phyloP scores from a whole-genome alignment of 2,113 vertebrate species.

The Coreoperca whiteheadi region DNA sequence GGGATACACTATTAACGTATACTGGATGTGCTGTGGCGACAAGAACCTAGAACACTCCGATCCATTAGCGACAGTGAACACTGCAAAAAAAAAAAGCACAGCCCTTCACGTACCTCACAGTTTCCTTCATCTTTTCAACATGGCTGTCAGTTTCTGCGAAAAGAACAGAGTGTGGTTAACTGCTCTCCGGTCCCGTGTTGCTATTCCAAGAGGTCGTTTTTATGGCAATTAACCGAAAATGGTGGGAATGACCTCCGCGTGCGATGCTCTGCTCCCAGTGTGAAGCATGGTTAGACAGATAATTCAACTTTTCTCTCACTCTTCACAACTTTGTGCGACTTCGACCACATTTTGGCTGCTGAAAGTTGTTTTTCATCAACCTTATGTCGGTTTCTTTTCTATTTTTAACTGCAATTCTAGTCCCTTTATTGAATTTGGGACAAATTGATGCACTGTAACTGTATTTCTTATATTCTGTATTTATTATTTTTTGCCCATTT shows the following conservation, averaged over 20 bases:
- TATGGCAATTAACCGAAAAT: neutral
- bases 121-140: constrained; percentile 16
- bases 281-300: neutral
- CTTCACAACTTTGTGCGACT: too few relatives aligned
- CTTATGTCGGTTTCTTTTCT: too few relatives aligned
- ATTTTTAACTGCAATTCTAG: too few relatives aligned
- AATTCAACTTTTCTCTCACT: too few relatives aligned
- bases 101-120: constrained; percentile 44
- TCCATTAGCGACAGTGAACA: neutral
- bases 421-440: too few relatives aligned
- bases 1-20: neutral
- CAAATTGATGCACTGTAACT: neutral
- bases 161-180: neutral
- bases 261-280: neutral
- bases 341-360: too few relatives aligned
- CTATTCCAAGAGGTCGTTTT: neutral
- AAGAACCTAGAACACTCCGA: neutral
- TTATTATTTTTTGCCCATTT: neutral
- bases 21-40: neutral
- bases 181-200: neutral
- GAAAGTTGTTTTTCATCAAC: too few relatives aligned
- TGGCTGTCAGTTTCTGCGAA: constrained; percentile 60
- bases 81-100: too few relatives aligned
- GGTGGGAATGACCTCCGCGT: neutral
- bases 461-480: neutral